Percentiles rank a stretch among this genome's conserved stretches.
Evolutionary conservation across 2,113 vertebrate genomes (phyloP).

Genomic region (Menidia beryllina): DNA sequence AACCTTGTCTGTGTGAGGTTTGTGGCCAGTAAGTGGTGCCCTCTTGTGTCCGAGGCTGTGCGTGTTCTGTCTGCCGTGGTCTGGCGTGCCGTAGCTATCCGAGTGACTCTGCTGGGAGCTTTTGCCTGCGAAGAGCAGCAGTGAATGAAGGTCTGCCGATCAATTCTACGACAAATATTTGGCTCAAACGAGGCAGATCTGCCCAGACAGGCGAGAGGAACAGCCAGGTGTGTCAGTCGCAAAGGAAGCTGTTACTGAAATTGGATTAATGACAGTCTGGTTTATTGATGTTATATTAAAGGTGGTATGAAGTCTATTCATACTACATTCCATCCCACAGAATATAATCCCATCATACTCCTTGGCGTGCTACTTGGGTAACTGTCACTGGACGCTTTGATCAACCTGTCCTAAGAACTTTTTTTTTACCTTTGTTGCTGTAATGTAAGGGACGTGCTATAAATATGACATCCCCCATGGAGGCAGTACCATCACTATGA

Average conservation of each 20-base stretch:
- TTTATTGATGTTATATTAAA: not conserved
- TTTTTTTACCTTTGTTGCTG: slow-evolving; percentile 3
- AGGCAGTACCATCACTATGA: slow-evolving; percentile 33
- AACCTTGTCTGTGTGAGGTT: slow-evolving; percentile 70
- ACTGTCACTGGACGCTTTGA: not conserved
- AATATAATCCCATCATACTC: not conserved
- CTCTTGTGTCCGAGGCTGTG: slow-evolving; percentile 83
- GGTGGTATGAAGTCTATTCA: not conserved
- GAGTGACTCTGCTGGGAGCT: slow-evolving; percentile 58
- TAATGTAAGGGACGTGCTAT: not conserved
- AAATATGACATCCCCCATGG: slow-evolving; percentile 24
- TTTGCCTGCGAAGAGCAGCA: slow-evolving; percentile 59
- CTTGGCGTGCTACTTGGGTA: not conserved
- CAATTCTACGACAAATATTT: not conserved
- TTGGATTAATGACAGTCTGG: not conserved
- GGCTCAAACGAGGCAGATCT: not conserved
- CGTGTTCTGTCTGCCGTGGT: slow-evolving; percentile 59
- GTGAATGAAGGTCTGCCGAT: not conserved
- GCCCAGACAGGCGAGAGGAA: not conserved
- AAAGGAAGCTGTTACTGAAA: slow-evolving; percentile 12
- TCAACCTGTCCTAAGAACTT: not conserved
- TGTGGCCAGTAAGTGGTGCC: slow-evolving; percentile 67
- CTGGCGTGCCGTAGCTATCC: slow-evolving; percentile 55
- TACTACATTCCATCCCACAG: not conserved
- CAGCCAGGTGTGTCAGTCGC: slow-evolving; percentile 1